Evolutionary conservation across 2,113 vertebrate species (phyloP), one percentile per base, ranked within the genome.

Genomic region (Solea senegalensis): DNA sequence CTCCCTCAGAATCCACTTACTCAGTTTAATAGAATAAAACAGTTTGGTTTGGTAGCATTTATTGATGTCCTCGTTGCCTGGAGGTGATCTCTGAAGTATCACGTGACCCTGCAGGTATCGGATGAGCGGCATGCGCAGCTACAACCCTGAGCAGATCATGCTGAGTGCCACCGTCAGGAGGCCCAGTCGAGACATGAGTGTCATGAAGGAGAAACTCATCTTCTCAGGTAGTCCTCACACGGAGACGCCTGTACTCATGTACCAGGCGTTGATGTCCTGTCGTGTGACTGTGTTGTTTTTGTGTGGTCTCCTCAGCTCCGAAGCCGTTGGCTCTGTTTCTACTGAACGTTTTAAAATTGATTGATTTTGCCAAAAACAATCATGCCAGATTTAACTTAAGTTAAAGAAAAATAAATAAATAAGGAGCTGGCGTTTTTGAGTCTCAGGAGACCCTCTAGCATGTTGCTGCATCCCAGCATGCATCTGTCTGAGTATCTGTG

Each of bases 151-250:
- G 78, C 98, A 99, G 92, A 99, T 99, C 89, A 98, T 99, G 97
- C 95, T 99, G 84, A 99, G 96, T 0, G 96, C 98, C 0, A 95
- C 97, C 0, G 97, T 98, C 48, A 91, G 92, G 78, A 90, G 95
- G 54, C 94, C 95, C 77, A 99, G 96, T 90, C 92, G 95, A 50
- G 97, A 99, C 0, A 95, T 98, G 85, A 97, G 96, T 85, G 96
- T 99, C 90, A 99, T 99, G 98, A 99, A 99, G 89, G 97, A 99
- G 90, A 99, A 98, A 80, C 95, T 99, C 13, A 98, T 99, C 82
- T 98, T 99, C 91, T 96, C 97, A 51, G 97, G 97, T 99, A 85
- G 10, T 8, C 7, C 1, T 16, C 45, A 12, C 51, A 14, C 11
- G 1, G 16, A 50, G n/a, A 51, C 8, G 1, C 9, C 0, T 5